Evolutionary conservation across 2,888 invertebrate species (phyloP).

Genomic region (Eupeodes latifasciatus): DNA sequence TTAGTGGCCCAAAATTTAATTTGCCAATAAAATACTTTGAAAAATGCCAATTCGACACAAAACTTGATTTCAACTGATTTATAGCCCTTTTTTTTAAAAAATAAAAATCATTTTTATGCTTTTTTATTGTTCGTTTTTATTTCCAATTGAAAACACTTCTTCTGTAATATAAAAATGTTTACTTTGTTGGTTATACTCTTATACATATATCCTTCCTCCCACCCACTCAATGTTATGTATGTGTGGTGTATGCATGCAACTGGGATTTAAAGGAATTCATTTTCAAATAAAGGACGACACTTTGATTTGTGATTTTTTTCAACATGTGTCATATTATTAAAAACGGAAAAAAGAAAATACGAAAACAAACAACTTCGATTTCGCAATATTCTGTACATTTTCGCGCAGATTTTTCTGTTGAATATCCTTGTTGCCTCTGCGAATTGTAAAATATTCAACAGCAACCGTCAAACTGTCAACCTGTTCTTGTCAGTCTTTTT

Average conservation of each 20-base stretch:
- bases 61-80: constrained; percentile 52
- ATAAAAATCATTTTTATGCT: constrained; percentile 19
- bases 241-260: background rate
- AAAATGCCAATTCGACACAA: constrained; percentile 50
- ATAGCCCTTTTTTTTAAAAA: background rate
- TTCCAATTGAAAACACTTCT: constrained; percentile 7
- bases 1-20: constrained; percentile 53
- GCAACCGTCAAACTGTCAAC: constrained; percentile 31
- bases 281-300: constrained; percentile 16
- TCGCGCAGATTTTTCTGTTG: constrained; percentile 1
- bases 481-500: constrained; percentile 30
- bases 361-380: background rate
- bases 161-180: background rate
- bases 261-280: constrained; percentile 15
- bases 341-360: background rate
- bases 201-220: too few relatives aligned
- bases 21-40: constrained; percentile 55
- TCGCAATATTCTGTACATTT: constrained; percentile 9
- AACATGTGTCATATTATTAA: background rate
- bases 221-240: too few relatives aligned
- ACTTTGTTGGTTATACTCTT: background rate
- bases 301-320: constrained; percentile 11
- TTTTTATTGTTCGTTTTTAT: background rate
- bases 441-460: constrained; percentile 19
- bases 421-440: background rate